Conservation (phyloP, 2,888 invertebrate genomes). For the Xestia sexstrigata region DNA sequence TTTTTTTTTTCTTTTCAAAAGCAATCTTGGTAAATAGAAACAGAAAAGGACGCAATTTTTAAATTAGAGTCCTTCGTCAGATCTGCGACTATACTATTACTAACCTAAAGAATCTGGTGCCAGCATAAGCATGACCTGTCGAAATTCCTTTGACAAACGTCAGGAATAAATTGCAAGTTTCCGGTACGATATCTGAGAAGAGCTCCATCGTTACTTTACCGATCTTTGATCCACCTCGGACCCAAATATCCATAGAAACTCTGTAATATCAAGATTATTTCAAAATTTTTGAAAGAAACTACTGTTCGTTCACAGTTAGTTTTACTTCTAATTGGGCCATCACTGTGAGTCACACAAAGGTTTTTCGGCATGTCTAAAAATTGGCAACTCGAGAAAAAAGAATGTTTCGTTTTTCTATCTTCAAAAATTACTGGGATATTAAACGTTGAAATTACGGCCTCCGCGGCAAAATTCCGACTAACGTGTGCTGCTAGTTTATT, state of each 20-base stretch:
- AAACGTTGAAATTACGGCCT: too few relatives aligned
- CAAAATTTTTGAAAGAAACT: background rate
- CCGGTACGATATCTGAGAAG: conserved; percentile 83
- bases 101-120: conserved; percentile 85
- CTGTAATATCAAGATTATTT: conserved; percentile 64
- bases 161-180: conserved; percentile 83
- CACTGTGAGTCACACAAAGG: background rate
- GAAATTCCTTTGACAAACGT: conserved; percentile 80
- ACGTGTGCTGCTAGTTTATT: too few relatives aligned
- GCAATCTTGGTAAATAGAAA: background rate
- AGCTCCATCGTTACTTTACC: conserved; percentile 82
- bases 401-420: too few relatives aligned
- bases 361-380: too few relatives aligned
- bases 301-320: background rate
- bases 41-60: background rate
- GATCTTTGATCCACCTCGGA: conserved; percentile 84
- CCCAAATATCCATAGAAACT: conserved; percentile 84
- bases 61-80: background rate
- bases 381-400: too few relatives aligned
- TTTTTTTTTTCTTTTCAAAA: background rate
- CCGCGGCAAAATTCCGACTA: too few relatives aligned
- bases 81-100: background rate
- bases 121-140: conserved; percentile 81
- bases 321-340: background rate
- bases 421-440: too few relatives aligned